Evolutionary conservation across 1,140 invertebrate species (phyloP), one percentile per base, ranked within the genome.

Genomic region (Ditylenchus dipsaci): DNA sequence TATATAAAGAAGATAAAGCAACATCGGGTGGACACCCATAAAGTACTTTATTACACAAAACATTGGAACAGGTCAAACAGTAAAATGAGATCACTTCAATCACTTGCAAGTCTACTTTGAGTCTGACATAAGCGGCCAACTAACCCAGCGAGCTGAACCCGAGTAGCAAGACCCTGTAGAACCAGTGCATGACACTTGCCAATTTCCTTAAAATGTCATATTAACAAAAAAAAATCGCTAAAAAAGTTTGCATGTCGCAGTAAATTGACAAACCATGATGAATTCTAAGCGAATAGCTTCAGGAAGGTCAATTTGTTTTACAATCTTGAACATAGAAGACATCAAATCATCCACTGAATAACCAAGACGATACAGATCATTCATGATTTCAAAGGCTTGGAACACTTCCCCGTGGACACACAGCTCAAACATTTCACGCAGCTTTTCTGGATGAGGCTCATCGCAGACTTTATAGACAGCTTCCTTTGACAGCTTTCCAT

Each of bases 381-480:
- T 59, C 21, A 71, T 63, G 33, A 71, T 53, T 13, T 73, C 69
- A 42, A 71, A 71, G 21, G 69, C 69, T 42, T 63, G 69, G 33
- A 33, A 43, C 43, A 97, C 90, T 72, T 96, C 89, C 45, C 89
- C 89, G 59, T 89, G 67, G 8, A 75, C 53, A 65, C 83, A 98
- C 78, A 88, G 87, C 65, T 91, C 87, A 60, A 99, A 85, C 92
- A 98, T 97, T 73, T 90, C 88, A 84, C 91, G 90, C 11, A 99
- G 89, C 0, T 95, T 82, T 69, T 95, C 86, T 8, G 96, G 96
- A 87, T 98, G 94, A 0, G 96, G 95, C 84, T 99, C 95, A 85
- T 99, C 96, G 84, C 96, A 99, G 17, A 99, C 94, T 86, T 97
- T 98, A 80, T 97, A 98, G n/a, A 99, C 95, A 88, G 97, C 95